These are phyloP conservation scores for Circaetus gallicus DNA, from an alignment of 2,113 vertebrate genomes.

Conservation along the genomic window DNA sequence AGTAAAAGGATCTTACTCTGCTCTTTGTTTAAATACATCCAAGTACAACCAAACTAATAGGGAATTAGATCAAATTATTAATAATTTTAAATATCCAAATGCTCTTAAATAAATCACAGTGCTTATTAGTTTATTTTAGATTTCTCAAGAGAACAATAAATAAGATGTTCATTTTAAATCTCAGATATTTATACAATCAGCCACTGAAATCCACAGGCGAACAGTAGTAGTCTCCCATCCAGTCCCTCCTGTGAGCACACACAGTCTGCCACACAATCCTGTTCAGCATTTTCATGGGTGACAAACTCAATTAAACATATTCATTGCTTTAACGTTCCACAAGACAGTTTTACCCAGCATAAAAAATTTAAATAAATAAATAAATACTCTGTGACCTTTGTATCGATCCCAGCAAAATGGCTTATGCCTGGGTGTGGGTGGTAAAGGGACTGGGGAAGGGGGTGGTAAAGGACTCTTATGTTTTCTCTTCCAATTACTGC, in stretches of 20 bases:
- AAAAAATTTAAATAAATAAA: slow-evolving; percentile 76
- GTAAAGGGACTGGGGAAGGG: slow-evolving; percentile 55
- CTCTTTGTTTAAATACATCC: neutral
- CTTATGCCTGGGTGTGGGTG: slow-evolving; percentile 68
- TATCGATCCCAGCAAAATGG: slow-evolving; percentile 77
- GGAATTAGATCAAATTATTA: neutral
- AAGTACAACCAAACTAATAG: neutral
- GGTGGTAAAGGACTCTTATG: slow-evolving; percentile 69
- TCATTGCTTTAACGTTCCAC: slow-evolving; percentile 78
- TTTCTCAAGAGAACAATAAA: neutral
- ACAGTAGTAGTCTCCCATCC: neutral
- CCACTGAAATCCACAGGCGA: neutral
- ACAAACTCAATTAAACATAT: slow-evolving; percentile 83
- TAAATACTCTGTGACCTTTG: slow-evolving; percentile 75
- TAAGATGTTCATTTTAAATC: neutral
- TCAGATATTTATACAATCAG: neutral
- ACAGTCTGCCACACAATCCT: slow-evolving; percentile 27
- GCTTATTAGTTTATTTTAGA: neutral
- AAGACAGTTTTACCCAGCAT: slow-evolving; percentile 67
- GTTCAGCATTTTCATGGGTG: slow-evolving; percentile 72
- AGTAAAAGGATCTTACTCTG: neutral
- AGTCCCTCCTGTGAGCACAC: neutral
- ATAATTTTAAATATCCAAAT: neutral
- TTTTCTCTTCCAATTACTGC: slow-evolving; percentile 85
- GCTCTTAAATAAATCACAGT: neutral